Base-by-base conservation (phyloP, 2,113 vertebrate genomes). In the Aphyosemion australe region DNA sequence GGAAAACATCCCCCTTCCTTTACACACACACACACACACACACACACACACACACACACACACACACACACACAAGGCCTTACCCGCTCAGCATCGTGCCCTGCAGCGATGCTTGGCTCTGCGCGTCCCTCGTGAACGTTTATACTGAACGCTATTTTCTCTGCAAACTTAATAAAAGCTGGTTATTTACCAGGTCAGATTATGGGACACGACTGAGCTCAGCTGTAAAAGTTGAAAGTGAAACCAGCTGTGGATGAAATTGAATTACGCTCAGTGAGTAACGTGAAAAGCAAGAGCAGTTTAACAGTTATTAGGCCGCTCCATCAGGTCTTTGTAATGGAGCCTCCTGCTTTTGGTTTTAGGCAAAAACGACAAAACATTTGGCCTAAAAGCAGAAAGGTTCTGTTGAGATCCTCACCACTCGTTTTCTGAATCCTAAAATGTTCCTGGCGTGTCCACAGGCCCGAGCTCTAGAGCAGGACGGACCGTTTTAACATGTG, bases 241-340 rank as follows among this genome's bases (percentile, higher is more conserved):
- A 89, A 92, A 93, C 79, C 92, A 93, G 92, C 91, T 93, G 92
- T 79, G 76, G 84, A 71, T 75, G 72, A 92, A 90, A 92, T 87
- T 89, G 78, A 91, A 92, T 92, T 91, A 90, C 69, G 39, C 62
- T 52, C 74, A 67, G 87, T 80, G 78, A 86, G 80, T 89, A 88
- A 92, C 88, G 88, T 85, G 87, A 86, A 92, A 91, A 91, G 87
- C 89, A 80, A 89, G 83, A 79, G 61, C 82, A 85, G 89, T 92
- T 91, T 90, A 90, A 88, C 88, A 89, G 88, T 85, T 89, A 90
- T 90, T 90, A 88, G 82, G 75, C 19, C 72, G 47, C 65, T 48
- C 48, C 39, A 73, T 80, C 74, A 59, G 47, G 54, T 37, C 34
- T 37, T 1, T 5, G 34, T 37, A 8, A 37, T 37, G 7, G 5